Evolutionary conservation across 2,888 invertebrate species (phyloP), one percentile per base, ranked within the genome.

Genomic region (Norana najaformis): DNA sequence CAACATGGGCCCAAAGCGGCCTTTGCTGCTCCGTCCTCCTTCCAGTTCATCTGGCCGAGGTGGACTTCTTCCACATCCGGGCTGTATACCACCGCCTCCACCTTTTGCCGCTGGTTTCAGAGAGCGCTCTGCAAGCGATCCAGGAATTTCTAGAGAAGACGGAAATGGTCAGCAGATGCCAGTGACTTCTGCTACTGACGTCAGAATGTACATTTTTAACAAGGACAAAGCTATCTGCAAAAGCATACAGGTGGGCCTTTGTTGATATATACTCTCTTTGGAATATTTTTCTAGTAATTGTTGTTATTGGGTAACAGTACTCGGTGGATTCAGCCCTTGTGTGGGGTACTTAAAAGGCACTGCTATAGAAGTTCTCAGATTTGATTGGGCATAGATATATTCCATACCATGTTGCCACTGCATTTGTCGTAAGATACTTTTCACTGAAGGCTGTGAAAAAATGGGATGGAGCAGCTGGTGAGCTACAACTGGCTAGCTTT

Each of bases 201-300:
- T 90, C 83, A 88, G 92, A 8, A 91, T 92, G 90, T 92, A 90
- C 39, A 90, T 92, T 53, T 92, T 91, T 90, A 92, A 92, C 89
- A 88, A 90, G 89, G 91, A 91, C 38, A 88, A 90, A 82, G 53
- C 91, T 30, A 89, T 92, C 37, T 91, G 91, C 85, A 90, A 90
- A 47, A 91, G 91, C 39, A 90, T 92, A 20, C 89, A 91, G 91
- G 92, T 91, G 23, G 34, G 89, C 69, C 34, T 69, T 89, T 41
- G 18, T 38, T 37, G 88, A 18, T 85, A 53, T 30, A 11, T 3
- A 30, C 30, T 53, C 30, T 53, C 30, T 53, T 69, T 69, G 69
- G 23, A 20, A 47, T 23, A 23, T 47, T 3, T 47, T 23, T 47
- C 6, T 20, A 47, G 47, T 23, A 47, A 47, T 47, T 69, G 69